Evolutionary conservation across 2,888 invertebrate genomes (phyloP), one percentile per base, ranked within the genome.

Genomic region (Stegophylla sp.): DNA sequence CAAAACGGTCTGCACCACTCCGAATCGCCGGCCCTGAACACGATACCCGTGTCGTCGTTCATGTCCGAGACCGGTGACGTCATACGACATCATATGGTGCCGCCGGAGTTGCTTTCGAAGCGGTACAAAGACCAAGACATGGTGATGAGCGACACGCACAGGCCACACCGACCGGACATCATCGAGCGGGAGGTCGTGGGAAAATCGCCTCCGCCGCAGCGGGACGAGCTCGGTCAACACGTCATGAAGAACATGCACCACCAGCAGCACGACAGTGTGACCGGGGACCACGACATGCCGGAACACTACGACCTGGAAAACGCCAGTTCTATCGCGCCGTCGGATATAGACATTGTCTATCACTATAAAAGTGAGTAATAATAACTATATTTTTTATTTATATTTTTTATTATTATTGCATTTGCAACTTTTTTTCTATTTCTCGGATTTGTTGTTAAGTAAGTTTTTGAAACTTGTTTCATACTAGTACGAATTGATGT

Each of bases 261-360:
- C n/a, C n/a, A n/a, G n/a, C n/a, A 83, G 28, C 69, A 61, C 13
- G 69, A 71, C 13, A 72, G 76, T 48, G 89, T 89, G 67, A 91
- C 91, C 28, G 85, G 85, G 5, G 85, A 85, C 81, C 75, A 92
- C 74, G 94, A 94, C 85, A 88, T 95, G 84, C 95, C 96, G 0
- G 96, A 97, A 86, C 96, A 96, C 86, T 98, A 98, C 86, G 97
- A 98, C 86, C 88, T 98, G 83, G 98, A 98, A 88, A 97, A 97
- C 87, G 97, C 97, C 1, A 97, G 96, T 86, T 97, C 96, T 0
- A 97, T 98, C 84, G 98, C 98, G 0, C 97, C 98, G 0, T 97
- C 97, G 2, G 98, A 98, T 86, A 97, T 97, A 84, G 97, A 98
- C 86, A 95, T 98, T 83, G 95, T 96, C 15, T 96, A 96, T 85